Base-by-base conservation (phyloP, 2,888 invertebrate genomes). In the Hyposoter dolosus region DNA sequence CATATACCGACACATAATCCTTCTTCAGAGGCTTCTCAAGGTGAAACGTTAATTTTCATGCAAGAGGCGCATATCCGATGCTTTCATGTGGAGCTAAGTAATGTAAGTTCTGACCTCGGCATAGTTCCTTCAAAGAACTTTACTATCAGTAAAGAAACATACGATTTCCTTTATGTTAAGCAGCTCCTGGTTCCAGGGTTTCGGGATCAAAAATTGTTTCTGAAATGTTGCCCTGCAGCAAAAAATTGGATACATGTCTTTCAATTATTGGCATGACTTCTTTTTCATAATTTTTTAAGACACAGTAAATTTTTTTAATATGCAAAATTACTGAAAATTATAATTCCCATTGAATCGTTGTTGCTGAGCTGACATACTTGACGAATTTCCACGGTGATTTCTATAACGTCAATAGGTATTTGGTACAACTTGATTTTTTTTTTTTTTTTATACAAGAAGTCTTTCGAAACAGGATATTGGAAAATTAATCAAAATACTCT, bases 1-100 rank as follows among this genome's bases (percentile, higher is more conserved):
- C 35, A 65, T 85, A 69, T 32, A 12, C 47, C 71, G 17, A 56
- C 32, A 74, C 60, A 82, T 82, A 50, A 76, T 50, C 32, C 85
- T 69, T 53, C 71, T 32, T 32, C 17, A 75, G 75, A 79, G 50
- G 79, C 45, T 68, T 60, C 79, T 15, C 50, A 82, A 45, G 82
- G 53, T 74, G 60, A 78, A 78, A 74, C 78, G 75, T 75, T 82
- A 66, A 82, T 82, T 45, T 63, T 79, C 65, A 7, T 78, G 43
- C 45, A 75, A 69, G 53, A 65, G 66, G n/a, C 19, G 40, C 72
- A 68, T 72, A 76, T 81, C 32, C 40, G 66, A 65, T 77, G 47
- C 65, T 56, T 23, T 40, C 32, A 35, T 40, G 32, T n/a, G 65
- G 19, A 65, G 56, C 53, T 28, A 53, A 56, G 69, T 23, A 72